Conservation (phyloP, 53 echinoderm and acorn worm genomes). For the Echinometra lucunter region DNA sequence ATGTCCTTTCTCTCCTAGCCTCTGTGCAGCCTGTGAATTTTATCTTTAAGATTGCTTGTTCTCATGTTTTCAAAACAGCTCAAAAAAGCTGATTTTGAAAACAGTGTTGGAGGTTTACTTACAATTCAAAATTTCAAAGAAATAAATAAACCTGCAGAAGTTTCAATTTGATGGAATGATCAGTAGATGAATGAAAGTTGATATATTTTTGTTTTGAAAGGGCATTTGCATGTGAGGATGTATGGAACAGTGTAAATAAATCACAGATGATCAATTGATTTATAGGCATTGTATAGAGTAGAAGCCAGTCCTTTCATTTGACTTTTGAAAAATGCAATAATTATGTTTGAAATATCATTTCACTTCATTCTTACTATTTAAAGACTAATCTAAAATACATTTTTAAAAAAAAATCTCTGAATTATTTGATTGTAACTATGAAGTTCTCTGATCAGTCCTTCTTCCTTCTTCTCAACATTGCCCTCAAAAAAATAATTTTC, state of each 20-base stretch:
- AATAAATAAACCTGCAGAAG: too few relatives aligned
- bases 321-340: neutral
- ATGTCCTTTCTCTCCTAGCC: neutral
- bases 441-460: neutral
- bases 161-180: too few relatives aligned
- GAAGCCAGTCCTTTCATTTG: conserved; percentile 53
- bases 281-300: neutral
- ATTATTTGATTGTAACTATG: neutral
- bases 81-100: neutral
- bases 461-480: neutral
- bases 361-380: neutral
- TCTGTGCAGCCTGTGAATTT: neutral
- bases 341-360: neutral
- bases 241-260: neutral
- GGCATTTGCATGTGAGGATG: neutral
- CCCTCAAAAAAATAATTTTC: neutral
- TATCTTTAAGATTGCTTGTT: neutral
- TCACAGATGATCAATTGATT: neutral
- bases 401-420: neutral
- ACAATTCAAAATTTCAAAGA: too few relatives aligned
- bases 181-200: neutral
- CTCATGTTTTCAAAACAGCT: neutral
- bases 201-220: neutral
- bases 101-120: neutral
- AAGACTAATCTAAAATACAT: neutral